Evolutionary conservation across 1,140 invertebrate species (phyloP), one percentile per base, ranked within the genome.

Genomic region (Drosophila mauritiana): DNA sequence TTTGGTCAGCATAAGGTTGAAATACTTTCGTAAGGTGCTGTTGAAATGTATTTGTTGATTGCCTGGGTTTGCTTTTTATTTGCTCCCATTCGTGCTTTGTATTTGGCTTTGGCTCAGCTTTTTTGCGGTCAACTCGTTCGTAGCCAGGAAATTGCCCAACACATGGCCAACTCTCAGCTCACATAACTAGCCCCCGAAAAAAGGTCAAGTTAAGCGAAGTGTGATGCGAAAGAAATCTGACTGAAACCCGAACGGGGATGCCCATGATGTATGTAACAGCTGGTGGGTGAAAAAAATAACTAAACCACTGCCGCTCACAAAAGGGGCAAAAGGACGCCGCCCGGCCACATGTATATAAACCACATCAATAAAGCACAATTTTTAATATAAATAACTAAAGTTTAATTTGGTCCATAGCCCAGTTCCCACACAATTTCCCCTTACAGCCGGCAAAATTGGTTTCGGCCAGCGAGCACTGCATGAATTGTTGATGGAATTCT

Each of bases 21-120:
- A 88, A 88, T 88, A 88, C 84, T 88, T 88, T 88, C 89, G 89
- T 88, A 88, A 88, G 84, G 84, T 88, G 84, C 84, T 89, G 84
- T 84, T 77, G 84, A 89, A 84, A 84, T 80, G 80, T 88, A 88
- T 88, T 88, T 89, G 84, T 83, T 88, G 84, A 88, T 88, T 88
- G 84, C 84, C 68, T 80, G 84, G 84, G 84, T 80, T 84, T 88
- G 75, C 36, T 80, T 88, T 86, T 88, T 88, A 88, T 88, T 88
- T 88, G 84, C 83, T 69, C 54, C 42, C 51, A 37, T 39, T 70
- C 37, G 54, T 52, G 65, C 72, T 83, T 82, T 86, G 84, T 89
- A 72, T 81, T 79, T 68, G 45, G 46, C 58, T 73, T 67, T 58
- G 57, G 62, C 56, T 69, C 51, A 56, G 80, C 76, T 86, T 89